These are phyloP conservation scores for Schizotus pectinicornis DNA, from an alignment of 2,888 invertebrate species.

Conservation along the genomic window DNA sequence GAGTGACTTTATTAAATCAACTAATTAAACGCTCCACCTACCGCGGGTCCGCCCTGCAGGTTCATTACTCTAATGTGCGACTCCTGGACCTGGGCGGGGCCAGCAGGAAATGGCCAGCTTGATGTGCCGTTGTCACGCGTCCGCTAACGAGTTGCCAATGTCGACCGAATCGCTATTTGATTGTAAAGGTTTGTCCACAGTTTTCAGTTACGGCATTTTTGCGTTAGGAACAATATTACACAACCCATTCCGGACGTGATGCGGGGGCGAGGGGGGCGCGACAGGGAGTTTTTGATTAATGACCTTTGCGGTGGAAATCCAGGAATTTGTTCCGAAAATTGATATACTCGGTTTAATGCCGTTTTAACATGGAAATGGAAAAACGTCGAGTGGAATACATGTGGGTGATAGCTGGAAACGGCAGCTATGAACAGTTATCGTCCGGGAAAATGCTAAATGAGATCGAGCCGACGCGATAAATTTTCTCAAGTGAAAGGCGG, in stretches of 20 bases:
- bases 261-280: not conserved
- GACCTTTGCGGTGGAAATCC: constrained; percentile 7
- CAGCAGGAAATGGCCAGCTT: constrained; percentile 40
- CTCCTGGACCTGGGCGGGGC: constrained; percentile 52
- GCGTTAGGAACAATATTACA: not conserved
- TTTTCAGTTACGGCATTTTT: constrained; percentile 7
- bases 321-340: constrained; percentile 17
- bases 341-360: constrained; percentile 11
- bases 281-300: constrained; percentile 23
- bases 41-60: constrained; percentile 47
- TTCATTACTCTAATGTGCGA: constrained; percentile 55
- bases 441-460: too few species aligned
- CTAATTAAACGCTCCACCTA: constrained; percentile 57
- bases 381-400: not conserved
- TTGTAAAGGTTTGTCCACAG: constrained; percentile 39
- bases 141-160: constrained; percentile 41
- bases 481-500: too few species aligned
- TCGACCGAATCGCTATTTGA: constrained; percentile 46
- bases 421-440: not conserved
- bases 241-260: not conserved
- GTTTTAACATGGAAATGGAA: constrained; percentile 12
- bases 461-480: too few species aligned
- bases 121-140: constrained; percentile 53
- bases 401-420: constrained; percentile 12
- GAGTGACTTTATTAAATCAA: constrained; percentile 47